Evolutionary conservation across 2,888 invertebrate genomes (phyloP), one percentile per base, ranked within the genome.

Genomic region (Nomada hirtipes): DNA sequence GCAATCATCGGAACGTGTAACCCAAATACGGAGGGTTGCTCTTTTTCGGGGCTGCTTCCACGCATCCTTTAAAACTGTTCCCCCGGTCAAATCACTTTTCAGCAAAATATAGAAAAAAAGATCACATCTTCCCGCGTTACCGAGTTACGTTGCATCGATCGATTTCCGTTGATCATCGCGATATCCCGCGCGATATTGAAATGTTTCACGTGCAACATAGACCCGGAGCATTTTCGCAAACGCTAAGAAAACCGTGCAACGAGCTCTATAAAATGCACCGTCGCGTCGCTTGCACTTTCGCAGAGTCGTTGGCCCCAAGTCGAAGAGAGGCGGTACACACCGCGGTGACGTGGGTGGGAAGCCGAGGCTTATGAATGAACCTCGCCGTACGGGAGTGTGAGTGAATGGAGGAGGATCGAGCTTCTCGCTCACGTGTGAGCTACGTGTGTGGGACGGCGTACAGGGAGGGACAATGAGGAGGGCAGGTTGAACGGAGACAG

Each of bases 321-420:
- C 80, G 76, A 80, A 80, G 83, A 84, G 86, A 83, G 86, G 87
- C 85, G 85, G 83, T 86, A 88, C 77, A 86, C 73, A 86, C 73
- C 82, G 89, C 77, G 71, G 69, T 83, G 84, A 87, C 90, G 90
- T 90, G 89, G 90, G 90, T 88, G 89, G 87, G 79, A 74, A 86
- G 84, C 61, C 78, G 86, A 84, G 85, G 63, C 85, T 89, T 87
- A 86, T 89, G 89, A 89, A 89, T 90, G 89, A 89, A 90, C 85
- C 85, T 86, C 75, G 85, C 81, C 88, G 88, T 88, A 87, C 89
- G 81, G 61, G 82, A 85, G 86, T 89, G 86, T 88, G 88, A 89
- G 85, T 85, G 87, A 89, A 89, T 88, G 89, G 84, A 87, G 85
- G 85, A 83, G 88, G 82, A 84, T 65, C 83, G 84, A 72, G 80